Conservation (phyloP, 2,888 invertebrate genomes). For the Habroteleia sp. region DNA sequence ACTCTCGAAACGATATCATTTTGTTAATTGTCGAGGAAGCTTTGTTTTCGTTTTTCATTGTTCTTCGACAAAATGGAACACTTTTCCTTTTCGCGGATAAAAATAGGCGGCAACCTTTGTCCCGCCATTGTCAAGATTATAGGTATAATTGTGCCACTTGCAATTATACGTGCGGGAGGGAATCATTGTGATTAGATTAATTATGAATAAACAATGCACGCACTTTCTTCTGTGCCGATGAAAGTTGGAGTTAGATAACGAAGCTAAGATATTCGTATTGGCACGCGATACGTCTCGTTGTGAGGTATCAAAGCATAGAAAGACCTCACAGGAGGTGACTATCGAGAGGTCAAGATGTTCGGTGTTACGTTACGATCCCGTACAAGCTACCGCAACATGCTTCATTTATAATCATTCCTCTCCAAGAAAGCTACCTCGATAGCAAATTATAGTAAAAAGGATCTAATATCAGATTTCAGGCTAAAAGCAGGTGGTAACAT, state of each 20-base stretch:
- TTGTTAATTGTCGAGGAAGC: slow-evolving; percentile 5
- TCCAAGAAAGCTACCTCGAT: no score
- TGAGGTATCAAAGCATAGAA: slow-evolving; percentile 26
- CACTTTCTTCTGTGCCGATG: slow-evolving; percentile 19
- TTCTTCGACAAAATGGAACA: background rate
- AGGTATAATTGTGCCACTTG: background rate
- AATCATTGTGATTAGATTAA: slow-evolving; percentile 15
- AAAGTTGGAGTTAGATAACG: slow-evolving; percentile 27
- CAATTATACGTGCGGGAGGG: background rate
- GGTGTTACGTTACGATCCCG: slow-evolving; percentile 44
- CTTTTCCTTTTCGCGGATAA: background rate
- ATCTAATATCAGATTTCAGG: no score
- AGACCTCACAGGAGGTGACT: slow-evolving; percentile 49
- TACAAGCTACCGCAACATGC: slow-evolving; percentile 30
- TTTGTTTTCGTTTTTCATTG: background rate
- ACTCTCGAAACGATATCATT: slow-evolving; percentile 23
- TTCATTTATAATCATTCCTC: no score
- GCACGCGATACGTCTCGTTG: slow-evolving; percentile 44
- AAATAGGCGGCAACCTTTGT: background rate
- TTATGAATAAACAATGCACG: slow-evolving; percentile 18
- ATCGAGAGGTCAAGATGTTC: slow-evolving; percentile 40
- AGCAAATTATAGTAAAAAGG: no score
- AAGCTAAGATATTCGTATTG: slow-evolving; percentile 35
- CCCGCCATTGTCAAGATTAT: slow-evolving; percentile 1
- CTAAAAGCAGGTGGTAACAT: no score